These are phyloP conservation scores for Lepus townsendii DNA, from an alignment of 2,797 vertebrate species.

Conservation along the genomic window DNA sequence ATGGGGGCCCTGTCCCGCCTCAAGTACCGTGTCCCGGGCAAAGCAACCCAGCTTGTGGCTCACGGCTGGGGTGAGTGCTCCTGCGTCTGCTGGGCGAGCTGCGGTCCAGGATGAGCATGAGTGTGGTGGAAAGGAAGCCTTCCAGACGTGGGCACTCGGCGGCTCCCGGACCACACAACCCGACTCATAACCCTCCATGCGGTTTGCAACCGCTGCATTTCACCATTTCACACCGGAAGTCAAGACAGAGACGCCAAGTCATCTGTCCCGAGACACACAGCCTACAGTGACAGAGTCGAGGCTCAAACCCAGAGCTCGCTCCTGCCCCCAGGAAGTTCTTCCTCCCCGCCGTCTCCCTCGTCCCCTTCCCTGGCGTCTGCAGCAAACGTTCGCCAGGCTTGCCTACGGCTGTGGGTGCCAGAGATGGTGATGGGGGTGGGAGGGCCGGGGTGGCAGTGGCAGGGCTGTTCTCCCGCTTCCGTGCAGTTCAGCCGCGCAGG, in stretches of 20 bases:
- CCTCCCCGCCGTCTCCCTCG: no score
- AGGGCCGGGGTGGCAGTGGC: not conserved
- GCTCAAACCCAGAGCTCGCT: not conserved
- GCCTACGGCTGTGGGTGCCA: no score
- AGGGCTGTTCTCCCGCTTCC: not conserved
- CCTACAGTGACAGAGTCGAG: not conserved
- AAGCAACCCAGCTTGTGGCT: constrained; percentile 2
- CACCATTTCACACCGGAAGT: not conserved
- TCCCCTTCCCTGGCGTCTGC: not conserved
- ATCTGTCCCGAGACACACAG: not conserved
- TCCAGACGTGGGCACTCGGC: accelerated
- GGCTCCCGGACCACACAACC: not conserved
- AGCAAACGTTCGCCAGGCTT: not conserved
- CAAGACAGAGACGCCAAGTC: not conserved
- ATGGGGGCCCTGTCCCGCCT: not conserved
- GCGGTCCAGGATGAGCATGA: not conserved
- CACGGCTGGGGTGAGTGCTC: not conserved
- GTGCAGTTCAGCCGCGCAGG: not conserved
- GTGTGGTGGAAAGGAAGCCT: not conserved
- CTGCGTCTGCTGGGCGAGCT: not conserved
- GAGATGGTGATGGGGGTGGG: not conserved
- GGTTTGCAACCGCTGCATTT: not conserved
- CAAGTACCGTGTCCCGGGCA: not conserved
- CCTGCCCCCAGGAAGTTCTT: not conserved
- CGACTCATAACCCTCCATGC: not conserved